phyloP scores from a whole-genome alignment of 2,113 vertebrate genomes.

The Amblyopsis rosae region DNA sequence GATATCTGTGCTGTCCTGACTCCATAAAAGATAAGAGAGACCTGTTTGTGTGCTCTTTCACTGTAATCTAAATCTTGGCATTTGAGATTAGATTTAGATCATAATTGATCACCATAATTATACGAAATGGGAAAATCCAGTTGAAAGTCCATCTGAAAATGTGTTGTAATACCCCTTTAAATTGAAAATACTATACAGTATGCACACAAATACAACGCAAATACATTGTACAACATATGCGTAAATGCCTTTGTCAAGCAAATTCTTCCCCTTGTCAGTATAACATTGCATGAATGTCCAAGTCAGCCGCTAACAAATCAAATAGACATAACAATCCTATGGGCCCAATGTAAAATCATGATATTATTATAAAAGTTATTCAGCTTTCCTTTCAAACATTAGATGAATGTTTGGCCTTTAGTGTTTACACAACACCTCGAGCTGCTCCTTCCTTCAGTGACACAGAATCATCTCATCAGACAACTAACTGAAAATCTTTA shows the following conservation, averaged over 20 bases:
- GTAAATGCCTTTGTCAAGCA: constrained; percentile 1
- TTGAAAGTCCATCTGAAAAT: too few relatives aligned
- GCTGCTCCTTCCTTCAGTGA: constrained; percentile 48
- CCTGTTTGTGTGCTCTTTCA: too few relatives aligned
- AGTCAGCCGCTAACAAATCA: constrained; percentile 28
- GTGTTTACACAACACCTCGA: constrained; percentile 53
- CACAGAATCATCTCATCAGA: constrained; percentile 65
- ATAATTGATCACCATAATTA: too few relatives aligned
- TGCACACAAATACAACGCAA: not conserved
- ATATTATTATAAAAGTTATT: constrained; percentile 7
- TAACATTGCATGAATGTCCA: constrained; percentile 12
- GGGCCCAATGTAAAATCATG: constrained; percentile 4
- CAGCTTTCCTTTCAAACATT: constrained; percentile 30
- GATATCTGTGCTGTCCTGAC: too few relatives aligned
- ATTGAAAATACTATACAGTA: not conserved
- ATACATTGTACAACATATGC: not conserved
- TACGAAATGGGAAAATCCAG: too few relatives aligned
- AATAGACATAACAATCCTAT: constrained; percentile 10
- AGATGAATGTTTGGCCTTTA: constrained; percentile 7
- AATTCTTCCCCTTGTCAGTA: constrained; percentile 20
- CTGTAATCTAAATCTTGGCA: too few relatives aligned
- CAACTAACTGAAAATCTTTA: constrained; percentile 57
- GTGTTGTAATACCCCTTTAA: too few relatives aligned
- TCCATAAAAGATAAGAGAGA: too few relatives aligned
- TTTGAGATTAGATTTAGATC: too few relatives aligned